Evolutionary conservation across 2,113 vertebrate genomes (phyloP).

Genomic region (Otolemur garnettii): DNA sequence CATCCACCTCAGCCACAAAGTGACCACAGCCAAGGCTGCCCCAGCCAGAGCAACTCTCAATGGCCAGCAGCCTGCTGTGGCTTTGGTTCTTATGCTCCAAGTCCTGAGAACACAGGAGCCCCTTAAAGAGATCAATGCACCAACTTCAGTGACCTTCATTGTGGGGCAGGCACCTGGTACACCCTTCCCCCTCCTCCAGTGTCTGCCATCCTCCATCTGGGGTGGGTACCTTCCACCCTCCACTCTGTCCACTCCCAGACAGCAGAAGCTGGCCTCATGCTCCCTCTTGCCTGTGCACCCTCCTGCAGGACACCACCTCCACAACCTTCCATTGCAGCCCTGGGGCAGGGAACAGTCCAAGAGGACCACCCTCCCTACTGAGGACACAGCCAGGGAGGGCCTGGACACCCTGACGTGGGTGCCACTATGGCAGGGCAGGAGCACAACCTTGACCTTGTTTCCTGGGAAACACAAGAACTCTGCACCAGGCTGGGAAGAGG

Average conservation of each 20-base stretch:
- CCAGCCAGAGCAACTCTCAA: background rate
- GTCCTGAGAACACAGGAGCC: background rate
- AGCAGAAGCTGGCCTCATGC: background rate
- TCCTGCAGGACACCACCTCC: background rate
- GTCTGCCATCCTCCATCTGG: background rate
- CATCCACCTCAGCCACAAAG: background rate
- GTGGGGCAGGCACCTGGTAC: background rate
- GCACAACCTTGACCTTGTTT: background rate
- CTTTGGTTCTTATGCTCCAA: background rate
- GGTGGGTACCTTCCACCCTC: background rate
- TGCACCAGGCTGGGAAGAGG: background rate
- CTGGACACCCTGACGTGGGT: background rate
- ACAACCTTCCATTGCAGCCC: background rate
- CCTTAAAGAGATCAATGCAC: background rate
- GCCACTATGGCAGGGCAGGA: background rate
- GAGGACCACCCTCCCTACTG: background rate
- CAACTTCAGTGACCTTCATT: background rate
- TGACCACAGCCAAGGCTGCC: background rate
- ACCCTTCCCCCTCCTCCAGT: fast-evolving
- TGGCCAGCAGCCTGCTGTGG: background rate
- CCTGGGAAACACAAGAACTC: background rate
- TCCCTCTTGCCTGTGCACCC: background rate
- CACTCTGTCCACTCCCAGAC: background rate
- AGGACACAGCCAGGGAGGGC: background rate
- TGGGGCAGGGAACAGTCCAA: background rate